Base-by-base conservation (phyloP, 2,113 vertebrate species). In the Syngnathus floridae region DNA sequence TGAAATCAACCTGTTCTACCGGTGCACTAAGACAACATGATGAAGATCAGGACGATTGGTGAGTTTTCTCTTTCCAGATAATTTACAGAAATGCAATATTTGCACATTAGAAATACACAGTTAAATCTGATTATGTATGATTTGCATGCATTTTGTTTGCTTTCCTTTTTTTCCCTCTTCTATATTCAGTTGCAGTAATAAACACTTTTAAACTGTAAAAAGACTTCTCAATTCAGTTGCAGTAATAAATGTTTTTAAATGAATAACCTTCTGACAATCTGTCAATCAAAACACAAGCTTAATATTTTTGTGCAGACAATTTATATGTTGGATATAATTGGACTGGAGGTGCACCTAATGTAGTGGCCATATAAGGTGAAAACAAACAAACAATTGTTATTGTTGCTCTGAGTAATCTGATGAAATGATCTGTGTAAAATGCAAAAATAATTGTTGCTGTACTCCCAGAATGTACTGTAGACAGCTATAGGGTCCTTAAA, bases 31-130 rank as follows among this genome's bases (percentile, higher is more conserved):
- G 26, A 0, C 12, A 0, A 31, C 45, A 69, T 52, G 67, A 71
- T 26, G 12, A 14, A 60, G 2, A 26, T 5, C 0, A 4, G 1
- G 60, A 57, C 54, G 43, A 38, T 64, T 46, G 79, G 87, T 88
- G 58, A 87, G 80, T 52, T 35, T 56, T 37, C 10, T 13, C 19
- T 52, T 65, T 12, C 36, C 26, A 43, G 10, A 22, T 11, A 7
- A 64, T 14, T 64, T 49, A 14, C 6, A 49, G 12, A 49, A 19
- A 31, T 31, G 26, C 26, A 26, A 12, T 26, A 8, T 19, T 35
- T n/a, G 9, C 4, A 17, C 14, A 35, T 56, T 5, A 51, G 7
- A 1, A 56, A 14, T 35, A 56, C 35, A 5, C 48, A 51, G 48
- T n/a, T 19, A 10, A 19, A 51, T 9, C 17, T 51, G 19, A 51